Percentiles rank a stretch among this genome's conserved stretches.
Evolutionary conservation across 2,888 invertebrate species (phyloP).

Genomic region (Plebejus argus): DNA sequence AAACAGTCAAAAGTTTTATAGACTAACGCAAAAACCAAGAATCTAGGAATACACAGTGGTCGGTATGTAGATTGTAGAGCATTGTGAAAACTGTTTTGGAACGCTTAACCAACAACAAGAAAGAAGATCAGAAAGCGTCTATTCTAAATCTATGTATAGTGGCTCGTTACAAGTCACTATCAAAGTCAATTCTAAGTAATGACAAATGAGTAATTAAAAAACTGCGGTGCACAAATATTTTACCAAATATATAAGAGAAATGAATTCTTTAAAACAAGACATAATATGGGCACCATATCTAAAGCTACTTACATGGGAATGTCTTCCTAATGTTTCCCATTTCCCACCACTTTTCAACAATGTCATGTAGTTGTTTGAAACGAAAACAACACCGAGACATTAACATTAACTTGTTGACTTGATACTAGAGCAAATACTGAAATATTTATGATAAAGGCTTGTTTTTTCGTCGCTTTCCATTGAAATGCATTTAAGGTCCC

Average conservation of each 20-base stretch:
- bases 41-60: background rate
- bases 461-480: background rate
- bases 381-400: background rate
- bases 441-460: slow-evolving; percentile 5
- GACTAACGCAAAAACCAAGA: background rate
- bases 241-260: too few relatives aligned
- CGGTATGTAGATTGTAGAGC: background rate
- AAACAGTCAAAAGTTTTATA: too few relatives aligned
- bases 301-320: background rate
- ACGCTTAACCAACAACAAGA: too few relatives aligned
- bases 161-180: too few relatives aligned
- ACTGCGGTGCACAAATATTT: too few relatives aligned
- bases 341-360: background rate
- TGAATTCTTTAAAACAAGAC: too few relatives aligned
- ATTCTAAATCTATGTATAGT: too few relatives aligned
- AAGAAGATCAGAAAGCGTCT: too few relatives aligned
- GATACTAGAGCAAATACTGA: background rate
- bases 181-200: too few relatives aligned
- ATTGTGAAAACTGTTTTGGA: too few relatives aligned
- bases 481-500: background rate
- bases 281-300: background rate
- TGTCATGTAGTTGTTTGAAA: background rate
- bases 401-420: background rate
- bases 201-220: too few relatives aligned
- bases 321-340: background rate